A percentile compares a stretch with the other conserved stretches of the same genome.
These are phyloP conservation scores for Zeus faber DNA, from an alignment of 2,113 vertebrate genomes.

Conservation along the genomic window DNA sequence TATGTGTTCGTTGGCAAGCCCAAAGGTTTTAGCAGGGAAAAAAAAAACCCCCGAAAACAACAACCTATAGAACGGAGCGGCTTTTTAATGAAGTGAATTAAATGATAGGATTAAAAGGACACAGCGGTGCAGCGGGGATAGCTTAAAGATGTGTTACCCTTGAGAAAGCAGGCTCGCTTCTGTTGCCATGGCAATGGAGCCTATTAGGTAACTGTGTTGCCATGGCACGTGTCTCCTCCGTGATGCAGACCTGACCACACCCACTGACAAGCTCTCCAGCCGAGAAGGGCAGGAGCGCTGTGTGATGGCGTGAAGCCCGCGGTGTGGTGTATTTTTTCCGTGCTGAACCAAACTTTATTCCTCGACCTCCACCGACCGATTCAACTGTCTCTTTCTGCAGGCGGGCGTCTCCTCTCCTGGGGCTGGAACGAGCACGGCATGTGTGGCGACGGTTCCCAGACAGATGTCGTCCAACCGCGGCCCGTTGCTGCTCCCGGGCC, in stretches of 20 bases:
- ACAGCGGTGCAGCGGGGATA: slow-evolving; percentile 37
- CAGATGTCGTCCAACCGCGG: slow-evolving; percentile 70
- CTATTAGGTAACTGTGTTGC: slow-evolving; percentile 78
- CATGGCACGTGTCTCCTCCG: slow-evolving; percentile 74
- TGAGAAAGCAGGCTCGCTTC: slow-evolving; percentile 72
- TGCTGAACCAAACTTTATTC: neutral
- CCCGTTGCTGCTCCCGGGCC: slow-evolving; percentile 63
- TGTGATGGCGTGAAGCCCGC: slow-evolving; percentile 13
- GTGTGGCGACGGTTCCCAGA: slow-evolving; percentile 84
- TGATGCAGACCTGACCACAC: slow-evolving; percentile 75
- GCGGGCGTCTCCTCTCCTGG: slow-evolving; percentile 81
- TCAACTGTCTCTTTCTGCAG: slow-evolving; percentile 67
- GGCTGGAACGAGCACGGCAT: slow-evolving; percentile 97
- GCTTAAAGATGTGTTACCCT: slow-evolving; percentile 69
- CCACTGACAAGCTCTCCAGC: slow-evolving; percentile 65
- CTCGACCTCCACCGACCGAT: slow-evolving; percentile 24
- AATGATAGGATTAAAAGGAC: slow-evolving; percentile 41
- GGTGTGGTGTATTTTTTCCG: slow-evolving; percentile 26
- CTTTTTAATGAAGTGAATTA: slow-evolving; percentile 23
- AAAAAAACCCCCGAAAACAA: slow-evolving; percentile 33
- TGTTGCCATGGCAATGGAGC: slow-evolving; percentile 72
- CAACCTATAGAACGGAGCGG: no score
- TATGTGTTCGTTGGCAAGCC: slow-evolving; percentile 29
- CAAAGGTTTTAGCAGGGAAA: slow-evolving; percentile 19
- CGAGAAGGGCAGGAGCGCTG: slow-evolving; percentile 47